These are phyloP conservation scores for Gobio gobio DNA, from an alignment of 2,113 vertebrate species.

Conservation along the genomic window DNA sequence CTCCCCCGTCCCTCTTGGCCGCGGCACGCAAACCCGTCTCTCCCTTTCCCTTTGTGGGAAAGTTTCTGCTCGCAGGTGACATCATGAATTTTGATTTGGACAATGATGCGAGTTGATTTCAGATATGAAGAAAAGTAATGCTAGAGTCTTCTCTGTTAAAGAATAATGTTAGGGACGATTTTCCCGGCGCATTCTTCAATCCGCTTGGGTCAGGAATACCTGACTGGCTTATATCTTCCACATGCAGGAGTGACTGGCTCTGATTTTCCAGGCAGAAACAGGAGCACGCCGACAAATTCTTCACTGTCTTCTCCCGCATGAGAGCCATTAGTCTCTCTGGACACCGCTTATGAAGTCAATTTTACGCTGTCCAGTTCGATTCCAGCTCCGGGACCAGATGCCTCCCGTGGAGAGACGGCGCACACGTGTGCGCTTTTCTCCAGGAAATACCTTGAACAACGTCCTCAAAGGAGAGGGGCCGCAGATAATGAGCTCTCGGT, in stretches of 20 bases:
- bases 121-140: neutral
- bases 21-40: slow-evolving; percentile 37
- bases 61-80: slow-evolving; percentile 42
- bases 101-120: neutral
- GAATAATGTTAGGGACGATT: slow-evolving; percentile 43
- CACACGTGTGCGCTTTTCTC: slow-evolving; percentile 9
- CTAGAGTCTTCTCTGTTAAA: neutral
- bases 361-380: slow-evolving; percentile 79
- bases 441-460: slow-evolving; percentile 62
- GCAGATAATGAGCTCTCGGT: slow-evolving; percentile 68
- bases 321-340: slow-evolving; percentile 74
- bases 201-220: slow-evolving; percentile 73
- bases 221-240: slow-evolving; percentile 82
- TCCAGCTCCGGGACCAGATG: slow-evolving; percentile 74
- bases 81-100: neutral
- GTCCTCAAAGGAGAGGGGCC: slow-evolving; percentile 59
- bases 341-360: slow-evolving; percentile 78
- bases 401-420: slow-evolving; percentile 54
- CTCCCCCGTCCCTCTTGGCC: slow-evolving; percentile 53
- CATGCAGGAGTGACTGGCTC: slow-evolving; percentile 68
- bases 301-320: slow-evolving; percentile 66
- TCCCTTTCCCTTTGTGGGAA: slow-evolving; percentile 58
- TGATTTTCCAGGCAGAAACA: slow-evolving; percentile 71
- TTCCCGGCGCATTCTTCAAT: slow-evolving; percentile 72
- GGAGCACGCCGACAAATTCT: slow-evolving; percentile 75